Evolutionary conservation across 1,140 invertebrate genomes (phyloP), one percentile per base, ranked within the genome.

Genomic region (Eumaeus atala): DNA sequence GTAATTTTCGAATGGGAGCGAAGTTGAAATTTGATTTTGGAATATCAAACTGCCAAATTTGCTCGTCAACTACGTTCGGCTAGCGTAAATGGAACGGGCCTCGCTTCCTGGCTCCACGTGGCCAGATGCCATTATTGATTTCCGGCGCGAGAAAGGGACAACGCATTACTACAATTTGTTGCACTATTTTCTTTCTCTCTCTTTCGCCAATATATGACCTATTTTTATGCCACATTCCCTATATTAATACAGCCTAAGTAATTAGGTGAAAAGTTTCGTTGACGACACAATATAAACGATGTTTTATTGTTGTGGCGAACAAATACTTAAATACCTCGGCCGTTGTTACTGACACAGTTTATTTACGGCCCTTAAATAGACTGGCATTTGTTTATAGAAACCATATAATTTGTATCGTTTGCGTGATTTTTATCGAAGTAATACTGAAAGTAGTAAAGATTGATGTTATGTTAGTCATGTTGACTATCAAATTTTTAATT

Each of bases 201-300:
- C 69, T 33, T 74, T 68, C 77, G 74, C 81, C 83, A 84, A 87
- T 87, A 87, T 84, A 87, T 87, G 83, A 87, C 83, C 83, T 84
- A 87, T 87, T 87, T 87, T 87, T 87, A 86, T 84, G 68, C 78
- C 67, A 78, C 74, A 83, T 84, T 77, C 77, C 83, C 75, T 84
- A 80, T 81, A 81, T 83, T 87, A 83, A 84, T 84, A 82, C 75
- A 77, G 77, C 72, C 73, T 78, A 78, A 83, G 79, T 87, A 84
- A 84, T 84, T 80, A 83, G 77, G 70, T 78, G 77, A 69, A 84
- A 81, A 79, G 74, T 79, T 80, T 55, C 67, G 68, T 72, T 61
- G 59, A 67, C 61, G 64, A 72, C 72, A 64, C 69, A 77, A 72
- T 72, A 64, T 69, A 58, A 65, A 57, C 52, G 54, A 60, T 67